A percentile compares a stretch with the other conserved stretches of the same genome.
Evolutionary conservation across 2,113 vertebrate genomes (phyloP).

Genomic region (Coreoperca whiteheadi): DNA sequence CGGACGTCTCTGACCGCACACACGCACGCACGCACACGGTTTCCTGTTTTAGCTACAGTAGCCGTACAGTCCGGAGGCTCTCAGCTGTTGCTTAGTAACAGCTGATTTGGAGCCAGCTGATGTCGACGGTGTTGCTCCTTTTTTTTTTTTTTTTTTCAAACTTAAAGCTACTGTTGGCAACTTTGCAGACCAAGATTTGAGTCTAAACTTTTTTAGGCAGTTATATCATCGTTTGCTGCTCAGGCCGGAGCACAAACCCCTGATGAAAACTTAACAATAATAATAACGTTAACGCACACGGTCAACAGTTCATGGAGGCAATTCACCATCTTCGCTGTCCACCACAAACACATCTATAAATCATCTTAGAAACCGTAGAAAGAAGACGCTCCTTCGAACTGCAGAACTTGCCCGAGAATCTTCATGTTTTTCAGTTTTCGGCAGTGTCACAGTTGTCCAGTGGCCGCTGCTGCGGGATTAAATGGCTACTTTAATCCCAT

Average conservation of each 20-base stretch:
- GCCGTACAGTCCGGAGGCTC: constrained; percentile 17
- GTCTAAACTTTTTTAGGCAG: too few relatives aligned
- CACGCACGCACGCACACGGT: constrained; percentile 21
- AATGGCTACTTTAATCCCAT: background rate
- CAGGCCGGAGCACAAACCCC: background rate
- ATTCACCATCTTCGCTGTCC: background rate
- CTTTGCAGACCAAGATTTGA: constrained; percentile 11
- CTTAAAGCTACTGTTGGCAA: constrained; percentile 31
- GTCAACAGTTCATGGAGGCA: background rate
- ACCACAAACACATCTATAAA: fast-evolving
- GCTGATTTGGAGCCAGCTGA: constrained; percentile 35
- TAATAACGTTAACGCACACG: too few relatives aligned
- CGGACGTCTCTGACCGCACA: background rate
- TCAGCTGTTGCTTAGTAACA: constrained; percentile 62
- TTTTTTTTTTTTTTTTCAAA: constrained; percentile 7
- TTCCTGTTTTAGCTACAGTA: constrained; percentile 49
- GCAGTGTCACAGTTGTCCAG: background rate
- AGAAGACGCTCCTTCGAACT: background rate
- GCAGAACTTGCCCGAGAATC: background rate
- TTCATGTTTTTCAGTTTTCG: too few relatives aligned
- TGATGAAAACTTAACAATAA: background rate
- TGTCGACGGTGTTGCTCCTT: background rate
- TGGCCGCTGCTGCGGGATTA: background rate
- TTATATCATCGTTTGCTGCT: background rate
- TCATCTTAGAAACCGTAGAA: background rate